phyloP scores from a whole-genome alignment of 1,140 invertebrate genomes.

The Yoshiicerus persimilis region DNA sequence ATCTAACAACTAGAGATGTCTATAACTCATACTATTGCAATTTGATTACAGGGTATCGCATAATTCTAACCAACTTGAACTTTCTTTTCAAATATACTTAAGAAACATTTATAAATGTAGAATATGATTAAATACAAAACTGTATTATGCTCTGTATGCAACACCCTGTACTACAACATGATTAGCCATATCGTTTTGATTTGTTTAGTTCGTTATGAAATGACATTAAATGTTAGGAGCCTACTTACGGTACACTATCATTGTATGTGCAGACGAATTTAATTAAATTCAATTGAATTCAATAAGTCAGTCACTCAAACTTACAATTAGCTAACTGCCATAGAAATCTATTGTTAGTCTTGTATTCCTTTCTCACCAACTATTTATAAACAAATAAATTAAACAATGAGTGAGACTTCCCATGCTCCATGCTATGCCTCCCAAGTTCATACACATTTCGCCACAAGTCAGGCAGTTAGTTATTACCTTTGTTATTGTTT shows the following conservation, averaged over 20 bases:
- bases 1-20: neutral
- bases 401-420: neutral
- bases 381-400: neutral
- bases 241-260: too few relatives aligned
- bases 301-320: neutral
- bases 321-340: neutral
- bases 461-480: neutral
- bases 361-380: neutral
- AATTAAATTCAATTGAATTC: slow-evolving; percentile 2
- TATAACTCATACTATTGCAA: neutral
- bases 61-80: too few relatives aligned
- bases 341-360: neutral
- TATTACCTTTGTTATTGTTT: neutral
- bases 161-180: neutral
- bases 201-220: neutral
- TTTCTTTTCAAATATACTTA: too few relatives aligned
- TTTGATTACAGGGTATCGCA: neutral
- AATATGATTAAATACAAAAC: too few relatives aligned
- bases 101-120: too few relatives aligned
- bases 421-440: neutral
- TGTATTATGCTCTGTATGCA: too few relatives aligned
- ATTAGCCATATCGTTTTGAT: neutral
- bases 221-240: neutral
- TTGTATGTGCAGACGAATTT: neutral
- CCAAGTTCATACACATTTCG: neutral